A percentile compares a stretch with the other conserved stretches of the same genome.
phyloP scores from a whole-genome alignment of 2,888 invertebrate species.

The Carpatolechia fugitivella region DNA sequence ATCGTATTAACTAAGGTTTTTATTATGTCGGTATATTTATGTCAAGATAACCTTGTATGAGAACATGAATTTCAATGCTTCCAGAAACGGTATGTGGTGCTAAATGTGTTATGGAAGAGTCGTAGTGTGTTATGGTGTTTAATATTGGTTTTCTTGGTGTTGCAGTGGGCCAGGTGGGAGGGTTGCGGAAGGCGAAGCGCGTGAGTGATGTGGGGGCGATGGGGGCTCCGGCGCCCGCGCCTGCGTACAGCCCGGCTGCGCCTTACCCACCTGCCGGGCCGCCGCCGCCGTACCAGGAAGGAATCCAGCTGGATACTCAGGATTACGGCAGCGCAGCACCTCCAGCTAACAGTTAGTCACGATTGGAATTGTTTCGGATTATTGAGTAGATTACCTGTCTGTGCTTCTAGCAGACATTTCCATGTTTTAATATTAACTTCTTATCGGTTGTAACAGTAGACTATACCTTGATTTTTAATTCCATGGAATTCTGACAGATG shows the following conservation, averaged over 20 bases:
- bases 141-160: conserved; percentile 25
- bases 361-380: too few relatives aligned
- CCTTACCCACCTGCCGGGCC: conserved; percentile 47
- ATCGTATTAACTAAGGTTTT: conserved; percentile 37
- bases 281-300: conserved; percentile 59
- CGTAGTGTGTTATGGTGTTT: conserved; percentile 6
- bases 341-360: conserved; percentile 40
- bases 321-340: conserved; percentile 45
- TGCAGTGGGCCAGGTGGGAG: conserved; percentile 57
- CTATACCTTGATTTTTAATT: too few relatives aligned
- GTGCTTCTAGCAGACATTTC: too few relatives aligned
- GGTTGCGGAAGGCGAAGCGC: conserved; percentile 80
- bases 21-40: conserved; percentile 47
- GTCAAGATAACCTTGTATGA: conserved; percentile 29
- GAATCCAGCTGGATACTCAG: conserved; percentile 60
- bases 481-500: too few relatives aligned
- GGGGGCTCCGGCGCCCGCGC: conserved; percentile 76
- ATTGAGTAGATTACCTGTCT: too few relatives aligned
- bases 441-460: too few relatives aligned
- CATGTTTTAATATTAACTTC: too few relatives aligned
- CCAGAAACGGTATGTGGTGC: conserved; percentile 61
- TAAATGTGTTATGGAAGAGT: conserved; percentile 1
- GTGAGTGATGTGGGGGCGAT: conserved; percentile 85
- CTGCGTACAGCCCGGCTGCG: conserved; percentile 46
- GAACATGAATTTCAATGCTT: conserved; percentile 73